Evolutionary conservation across 1,140 invertebrate genomes (phyloP).

Genomic region (Formica exsecta): DNA sequence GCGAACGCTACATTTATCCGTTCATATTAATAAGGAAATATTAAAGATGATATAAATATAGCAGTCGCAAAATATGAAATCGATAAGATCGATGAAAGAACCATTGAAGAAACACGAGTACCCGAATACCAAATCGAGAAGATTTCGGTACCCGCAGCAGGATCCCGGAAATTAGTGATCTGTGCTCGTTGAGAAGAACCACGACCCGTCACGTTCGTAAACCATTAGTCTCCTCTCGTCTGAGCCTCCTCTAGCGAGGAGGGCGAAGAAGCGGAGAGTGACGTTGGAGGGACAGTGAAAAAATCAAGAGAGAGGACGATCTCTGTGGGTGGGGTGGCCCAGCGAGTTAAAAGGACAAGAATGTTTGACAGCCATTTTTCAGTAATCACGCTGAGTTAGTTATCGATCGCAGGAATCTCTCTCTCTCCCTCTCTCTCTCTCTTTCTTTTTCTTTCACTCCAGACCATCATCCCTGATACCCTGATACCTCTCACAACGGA

Average conservation of each 20-base stretch:
- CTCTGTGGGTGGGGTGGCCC: conserved; percentile 79
- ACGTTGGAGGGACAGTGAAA: conserved; percentile 22
- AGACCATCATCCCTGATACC: conserved; percentile 66
- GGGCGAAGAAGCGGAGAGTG: conserved; percentile 16
- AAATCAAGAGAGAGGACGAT: conserved; percentile 48
- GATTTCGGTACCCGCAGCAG: conserved; percentile 48
- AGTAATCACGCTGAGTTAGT: conserved; percentile 84
- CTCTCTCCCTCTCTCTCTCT: conserved; percentile 68
- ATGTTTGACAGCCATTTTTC: conserved; percentile 87
- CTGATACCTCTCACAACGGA: conserved; percentile 67
- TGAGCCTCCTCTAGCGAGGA: conserved; percentile 41
- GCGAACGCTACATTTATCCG: not conserved
- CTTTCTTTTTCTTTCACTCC: conserved; percentile 70
- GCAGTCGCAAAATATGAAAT: conserved; percentile 22
- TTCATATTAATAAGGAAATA: conserved; percentile 10
- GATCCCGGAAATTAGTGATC: conserved; percentile 69
- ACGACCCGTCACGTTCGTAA: conserved; percentile 70
- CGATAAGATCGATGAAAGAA: conserved; percentile 50
- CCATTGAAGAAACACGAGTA: conserved; percentile 13
- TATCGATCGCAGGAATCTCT: conserved; percentile 84
- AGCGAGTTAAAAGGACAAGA: conserved; percentile 84
- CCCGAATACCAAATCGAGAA: conserved; percentile 18
- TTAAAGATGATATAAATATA: conserved; percentile 32
- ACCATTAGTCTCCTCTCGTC: conserved; percentile 75
- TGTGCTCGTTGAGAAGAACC: conserved; percentile 56